Evolutionary conservation across 92 coral and sea anemone species (phyloP).

Genomic region (Muricea muricata): DNA sequence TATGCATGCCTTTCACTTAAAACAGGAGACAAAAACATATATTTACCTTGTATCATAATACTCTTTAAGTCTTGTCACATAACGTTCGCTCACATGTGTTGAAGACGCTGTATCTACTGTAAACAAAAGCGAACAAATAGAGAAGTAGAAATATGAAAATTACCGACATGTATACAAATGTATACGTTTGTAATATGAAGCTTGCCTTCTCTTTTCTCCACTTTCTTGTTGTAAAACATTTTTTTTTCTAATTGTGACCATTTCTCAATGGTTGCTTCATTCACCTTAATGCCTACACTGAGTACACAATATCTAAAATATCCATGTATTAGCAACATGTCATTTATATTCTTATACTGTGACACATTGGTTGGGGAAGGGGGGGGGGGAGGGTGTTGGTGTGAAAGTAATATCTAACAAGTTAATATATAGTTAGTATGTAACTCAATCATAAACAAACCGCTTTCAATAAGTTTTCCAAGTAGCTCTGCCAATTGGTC

Average conservation of each 20-base stretch:
- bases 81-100: background rate
- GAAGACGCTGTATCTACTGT: background rate
- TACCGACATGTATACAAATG: background rate
- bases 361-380: too few species aligned
- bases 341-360: too few species aligned
- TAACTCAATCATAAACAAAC: slow-evolving; percentile 22
- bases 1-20: background rate
- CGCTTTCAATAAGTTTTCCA: slow-evolving; percentile 38
- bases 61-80: slow-evolving; percentile 43
- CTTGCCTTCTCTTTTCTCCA: slow-evolving; percentile 12
- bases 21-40: background rate
- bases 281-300: slow-evolving; percentile 32
- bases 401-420: too few species aligned
- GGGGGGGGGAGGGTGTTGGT: too few species aligned
- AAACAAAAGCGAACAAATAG: background rate
- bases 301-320: background rate
- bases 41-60: slow-evolving; percentile 50
- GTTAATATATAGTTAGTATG: background rate
- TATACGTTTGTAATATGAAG: background rate
- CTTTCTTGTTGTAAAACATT: background rate
- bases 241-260: slow-evolving; percentile 50
- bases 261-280: slow-evolving; percentile 20
- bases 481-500: slow-evolving; percentile 49
- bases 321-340: background rate
- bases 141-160: background rate